Evolutionary conservation across 2,888 invertebrate genomes (phyloP), one percentile per base, ranked within the genome.

Genomic region (Molanna angustata): DNA sequence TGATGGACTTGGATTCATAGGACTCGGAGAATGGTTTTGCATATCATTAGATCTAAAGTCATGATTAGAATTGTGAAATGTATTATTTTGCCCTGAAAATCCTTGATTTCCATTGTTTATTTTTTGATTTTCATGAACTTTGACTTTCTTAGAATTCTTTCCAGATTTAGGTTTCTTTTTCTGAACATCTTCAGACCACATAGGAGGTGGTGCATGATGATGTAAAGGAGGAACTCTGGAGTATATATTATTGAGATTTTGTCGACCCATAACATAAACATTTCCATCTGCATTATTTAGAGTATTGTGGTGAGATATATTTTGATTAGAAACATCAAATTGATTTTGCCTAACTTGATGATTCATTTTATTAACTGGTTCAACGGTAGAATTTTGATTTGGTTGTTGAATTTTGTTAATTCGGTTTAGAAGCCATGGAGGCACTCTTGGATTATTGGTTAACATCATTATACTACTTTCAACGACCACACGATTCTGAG

Each of bases 151-250:
- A 20, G 69, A 61, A 11, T 69, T 69, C 64, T 82, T 80, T 16
- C 65, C 65, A 32, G 66, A 65, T 49, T 76, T 74, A 31, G 75
- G 76, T 64, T 85, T 86, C 54, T 80, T 74, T 63, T 82, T 80
- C 62, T 80, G 73, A 17, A 72, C 67, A 60, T 82, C 80, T 51
- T 80, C 80, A 46, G 74, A 72, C 80, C 80, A 81, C 21, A 74
- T 68, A 4, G 73, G 68, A 3, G 75, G 68, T 37, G 71, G 73
- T 80, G 72, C 75, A 65, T 86, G 85, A 64, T 85, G 86, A 59
- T 86, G 86, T 37, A 88, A 67, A 0, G 87, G 87, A 16, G 87
- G 87, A 7, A 88, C 87, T 55, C 87, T 78, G 56, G 87, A 82
- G 62, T 83, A 84, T 63, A 79, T 76, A 31, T 76, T 76, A 61